Evolutionary conservation across 2,113 vertebrate species (phyloP), one percentile per base, ranked within the genome.

Genomic region (Psammodynastes pulverulentus): DNA sequence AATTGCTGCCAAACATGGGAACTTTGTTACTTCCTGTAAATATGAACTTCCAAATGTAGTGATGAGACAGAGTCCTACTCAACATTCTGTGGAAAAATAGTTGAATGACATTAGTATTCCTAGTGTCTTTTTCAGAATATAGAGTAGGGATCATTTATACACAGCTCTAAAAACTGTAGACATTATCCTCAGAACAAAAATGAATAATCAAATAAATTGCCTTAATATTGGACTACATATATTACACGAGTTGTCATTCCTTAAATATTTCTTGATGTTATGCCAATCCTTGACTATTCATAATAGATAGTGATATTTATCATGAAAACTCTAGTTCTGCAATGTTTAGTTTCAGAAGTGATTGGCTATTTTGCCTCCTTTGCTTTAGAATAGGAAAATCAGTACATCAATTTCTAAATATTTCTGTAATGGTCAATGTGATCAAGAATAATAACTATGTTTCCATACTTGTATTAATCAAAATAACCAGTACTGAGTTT

Each of bases 271-370:
- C 34, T 12, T 67, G 95, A 89, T 89, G 93, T 91, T 43, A 1
- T 92, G 90, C 88, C 94, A 91, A 26, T 9, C 21, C 53, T 93
- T 94, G 9, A 39, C 54, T 94, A 17, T 86, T 95, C 29, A 29
- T 93, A 91, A 92, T 94, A 92, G 52, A 87, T 91, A 54, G 51
- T 34, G 90, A 3, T 90, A 88, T 93, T 90, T 93, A 93, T 91
- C 84, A 92, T 93, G 92, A 93, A 94, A 94, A 91, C 93, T 93
- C 43, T 90, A 89, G 88, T 91, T 93, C 91, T 93, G 92, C 89
- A 95, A 89, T 67, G 79, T 92, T 92, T 46, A 95, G 79, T 72
- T 91, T 91, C 79, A 89, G 84, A 94, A 96, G 53, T 29, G 24
- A 49, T 49, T 72, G 67, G 67, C 51, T 94, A 93, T 48, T 49